Evolutionary conservation across 1,140 invertebrate species (phyloP).

Genomic region (Drosophila yakuba): DNA sequence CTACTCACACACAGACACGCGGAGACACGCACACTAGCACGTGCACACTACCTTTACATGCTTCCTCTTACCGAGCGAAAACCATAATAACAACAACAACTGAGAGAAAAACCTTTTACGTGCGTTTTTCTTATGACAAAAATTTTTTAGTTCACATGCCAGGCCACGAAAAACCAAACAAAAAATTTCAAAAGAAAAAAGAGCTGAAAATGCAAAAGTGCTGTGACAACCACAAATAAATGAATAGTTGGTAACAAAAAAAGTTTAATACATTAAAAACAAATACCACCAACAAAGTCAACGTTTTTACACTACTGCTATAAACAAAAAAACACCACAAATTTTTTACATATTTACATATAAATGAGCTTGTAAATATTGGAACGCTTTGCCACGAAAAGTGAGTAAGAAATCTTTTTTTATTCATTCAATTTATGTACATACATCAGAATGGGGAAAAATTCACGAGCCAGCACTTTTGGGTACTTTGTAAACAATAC

Average conservation of each 20-base stretch:
- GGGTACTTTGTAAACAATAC: background rate
- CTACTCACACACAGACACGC: conserved; percentile 40
- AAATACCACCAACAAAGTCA: conserved; percentile 26
- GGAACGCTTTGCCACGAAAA: conserved; percentile 28
- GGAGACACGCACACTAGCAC: conserved; percentile 9
- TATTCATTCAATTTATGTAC: background rate
- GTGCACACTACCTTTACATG: conserved; percentile 6
- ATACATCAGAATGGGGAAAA: conserved; percentile 6
- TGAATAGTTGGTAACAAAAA: conserved; percentile 12
- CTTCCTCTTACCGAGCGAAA: conserved; percentile 3
- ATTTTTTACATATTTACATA: conserved; percentile 25
- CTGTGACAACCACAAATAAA: conserved; percentile 51
- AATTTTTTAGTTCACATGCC: conserved; percentile 39
- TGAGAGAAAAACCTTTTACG: conserved; percentile 53
- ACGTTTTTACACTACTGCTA: conserved; percentile 12
- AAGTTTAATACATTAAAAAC: conserved; percentile 9
- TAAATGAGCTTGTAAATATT: conserved; percentile 39
- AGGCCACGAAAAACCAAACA: conserved; percentile 18
- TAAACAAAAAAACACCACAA: conserved; percentile 6
- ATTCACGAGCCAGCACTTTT: background rate
- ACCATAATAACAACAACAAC: conserved; percentile 16
- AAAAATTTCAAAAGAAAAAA: background rate
- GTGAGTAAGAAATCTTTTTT: conserved; percentile 35
- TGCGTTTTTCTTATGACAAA: conserved; percentile 69
- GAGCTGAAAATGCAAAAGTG: conserved; percentile 57